Evolutionary conservation across 2,888 invertebrate genomes (phyloP), one percentile per base, ranked within the genome.

Genomic region (Dasypogon diadema): DNA sequence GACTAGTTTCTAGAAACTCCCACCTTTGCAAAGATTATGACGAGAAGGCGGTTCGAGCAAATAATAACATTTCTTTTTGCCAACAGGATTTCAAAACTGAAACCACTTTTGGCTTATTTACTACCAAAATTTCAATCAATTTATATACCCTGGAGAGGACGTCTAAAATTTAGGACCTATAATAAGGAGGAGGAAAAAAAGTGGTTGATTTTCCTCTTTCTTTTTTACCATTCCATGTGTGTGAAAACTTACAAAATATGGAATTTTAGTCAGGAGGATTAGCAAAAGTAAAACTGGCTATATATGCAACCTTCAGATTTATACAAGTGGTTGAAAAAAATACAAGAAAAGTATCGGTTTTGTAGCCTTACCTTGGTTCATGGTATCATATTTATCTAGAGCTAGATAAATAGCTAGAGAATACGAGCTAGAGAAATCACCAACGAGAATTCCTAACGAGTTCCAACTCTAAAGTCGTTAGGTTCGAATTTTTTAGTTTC

Each of bases 351-450:
- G 56, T 74, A 58, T 42, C 60, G n/a, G 56, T 42, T 2, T 56
- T 73, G 12, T 2, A n/a, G 60, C 60, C 58, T n/a, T 73, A 30
- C 60, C 26, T 74, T 56, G 48, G 60, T 74, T 74, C 48, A 34
- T 76, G 60, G 76, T 24, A 76, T 24, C 73, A 76, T 63, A 26
- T 74, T 22, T 76, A 76, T 63, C 55, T 63, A 63, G 55, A 74
- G n/a, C n/a, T n/a, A n/a, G n/a, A n/a, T n/a, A n/a, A n/a, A n/a
- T n/a, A n/a, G n/a, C n/a, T n/a, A n/a, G n/a, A n/a, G n/a, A n/a
- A n/a, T n/a, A n/a, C n/a, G n/a, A n/a, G n/a, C n/a, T n/a, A n/a
- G n/a, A n/a, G n/a, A n/a, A n/a, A n/a, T n/a, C n/a, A n/a, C n/a
- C n/a, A n/a, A n/a, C n/a, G n/a, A n/a, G n/a, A n/a, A n/a, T n/a